A percentile compares a stretch with the other conserved stretches of the same genome.
Evolutionary conservation across 2,797 vertebrate genomes (phyloP).

Genomic region (Hipposideros larvatus): DNA sequence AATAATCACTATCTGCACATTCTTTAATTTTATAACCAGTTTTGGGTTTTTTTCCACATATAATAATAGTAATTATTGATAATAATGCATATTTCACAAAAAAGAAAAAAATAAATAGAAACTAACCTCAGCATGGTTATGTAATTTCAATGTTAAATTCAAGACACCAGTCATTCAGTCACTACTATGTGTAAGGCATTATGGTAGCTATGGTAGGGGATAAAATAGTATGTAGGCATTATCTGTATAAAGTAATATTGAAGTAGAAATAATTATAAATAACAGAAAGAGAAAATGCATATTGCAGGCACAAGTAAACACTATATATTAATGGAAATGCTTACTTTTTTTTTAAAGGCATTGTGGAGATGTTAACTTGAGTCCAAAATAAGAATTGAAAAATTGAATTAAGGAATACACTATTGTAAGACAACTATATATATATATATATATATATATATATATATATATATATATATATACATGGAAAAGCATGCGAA

Average conservation of each 20-base stretch:
- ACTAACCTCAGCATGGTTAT: background rate
- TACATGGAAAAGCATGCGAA: background rate
- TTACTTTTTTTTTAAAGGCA: background rate
- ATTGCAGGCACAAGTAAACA: background rate
- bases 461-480: too few relatives aligned
- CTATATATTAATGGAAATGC: background rate
- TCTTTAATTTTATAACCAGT: conserved; percentile 67
- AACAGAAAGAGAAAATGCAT: background rate
- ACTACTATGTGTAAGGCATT: background rate
- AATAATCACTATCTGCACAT: conserved; percentile 57
- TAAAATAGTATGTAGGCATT: conserved; percentile 42
- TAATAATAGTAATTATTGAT: conserved; percentile 72
- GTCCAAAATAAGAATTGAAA: background rate
- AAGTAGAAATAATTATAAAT: conserved; percentile 15
- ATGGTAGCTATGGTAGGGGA: background rate
- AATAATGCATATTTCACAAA: conserved; percentile 51
- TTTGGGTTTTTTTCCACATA: background rate
- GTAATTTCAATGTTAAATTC: background rate
- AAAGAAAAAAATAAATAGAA: background rate
- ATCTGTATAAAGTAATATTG: conserved; percentile 19
- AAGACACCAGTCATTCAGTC: background rate
- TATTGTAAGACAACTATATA: background rate
- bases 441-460: too few relatives aligned
- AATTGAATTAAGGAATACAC: background rate
- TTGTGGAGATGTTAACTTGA: background rate